Evolutionary conservation across 2,888 invertebrate species (phyloP).

Genomic region (Psylliodes chrysocephalus): DNA sequence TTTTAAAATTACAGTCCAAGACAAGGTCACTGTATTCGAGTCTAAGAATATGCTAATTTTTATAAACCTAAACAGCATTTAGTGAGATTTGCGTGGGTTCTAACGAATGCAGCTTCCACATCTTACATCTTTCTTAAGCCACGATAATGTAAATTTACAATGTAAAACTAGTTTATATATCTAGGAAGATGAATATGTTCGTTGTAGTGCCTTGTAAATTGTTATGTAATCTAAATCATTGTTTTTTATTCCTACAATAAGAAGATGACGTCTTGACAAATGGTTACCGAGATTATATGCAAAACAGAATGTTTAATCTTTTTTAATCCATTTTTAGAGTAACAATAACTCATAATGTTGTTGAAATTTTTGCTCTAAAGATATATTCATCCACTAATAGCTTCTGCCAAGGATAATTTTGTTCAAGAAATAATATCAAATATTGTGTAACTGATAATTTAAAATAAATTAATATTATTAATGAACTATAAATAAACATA

Average conservation of each 20-base stretch:
- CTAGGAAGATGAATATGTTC: conserved; percentile 17
- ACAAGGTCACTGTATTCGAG: neutral
- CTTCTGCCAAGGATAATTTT: no score
- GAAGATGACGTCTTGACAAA: conserved; percentile 26
- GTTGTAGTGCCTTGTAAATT: conserved; percentile 3
- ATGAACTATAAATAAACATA: no score
- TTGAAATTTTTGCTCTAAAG: neutral
- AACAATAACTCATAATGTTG: conserved; percentile 11
- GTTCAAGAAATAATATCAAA: no score
- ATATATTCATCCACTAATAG: no score
- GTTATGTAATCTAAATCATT: conserved; percentile 32
- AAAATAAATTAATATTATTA: no score
- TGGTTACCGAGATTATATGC: conserved; percentile 29
- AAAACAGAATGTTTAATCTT: conserved; percentile 17
- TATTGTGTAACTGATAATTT: no score
- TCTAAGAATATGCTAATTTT: neutral
- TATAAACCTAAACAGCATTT: neutral
- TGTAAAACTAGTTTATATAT: conserved; percentile 27
- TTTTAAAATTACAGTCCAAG: no score
- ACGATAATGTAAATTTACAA: conserved; percentile 33
- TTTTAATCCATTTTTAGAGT: conserved; percentile 12
- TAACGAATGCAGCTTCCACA: conserved; percentile 29
- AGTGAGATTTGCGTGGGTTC: conserved; percentile 23
- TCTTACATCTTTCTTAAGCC: conserved; percentile 32
- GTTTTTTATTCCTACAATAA: conserved; percentile 13